These are phyloP conservation scores for Psix sp. DNA, from an alignment of 1,140 invertebrate genomes.

Conservation along the genomic window DNA sequence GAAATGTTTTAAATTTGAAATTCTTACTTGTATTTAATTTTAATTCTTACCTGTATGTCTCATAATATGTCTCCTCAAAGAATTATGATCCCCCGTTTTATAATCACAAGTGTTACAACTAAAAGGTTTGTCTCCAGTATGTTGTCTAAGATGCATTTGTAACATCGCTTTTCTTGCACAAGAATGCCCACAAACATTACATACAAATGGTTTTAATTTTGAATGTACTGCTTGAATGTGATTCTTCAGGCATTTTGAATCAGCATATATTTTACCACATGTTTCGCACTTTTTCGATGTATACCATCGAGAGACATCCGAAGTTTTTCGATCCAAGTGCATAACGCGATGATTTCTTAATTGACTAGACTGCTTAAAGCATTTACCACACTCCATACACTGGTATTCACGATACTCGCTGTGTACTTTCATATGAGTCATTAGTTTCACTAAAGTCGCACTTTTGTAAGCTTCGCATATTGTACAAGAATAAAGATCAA, in stretches of 20 bases:
- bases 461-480: conserved; percentile 80
- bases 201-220: conserved; percentile 86
- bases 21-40: neutral
- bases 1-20: neutral
- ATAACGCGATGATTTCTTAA: conserved; percentile 80
- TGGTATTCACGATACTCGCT: conserved; percentile 79
- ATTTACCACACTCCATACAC: conserved; percentile 80
- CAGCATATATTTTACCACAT: conserved; percentile 82
- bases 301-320: conserved; percentile 77
- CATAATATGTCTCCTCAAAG: conserved; percentile 84
- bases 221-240: conserved; percentile 88
- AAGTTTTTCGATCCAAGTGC: conserved; percentile 76
- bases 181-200: conserved; percentile 86
- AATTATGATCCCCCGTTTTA: conserved; percentile 84
- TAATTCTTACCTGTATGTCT: conserved; percentile 82
- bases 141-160: conserved; percentile 82
- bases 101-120: conserved; percentile 84
- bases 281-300: conserved; percentile 82
- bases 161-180: conserved; percentile 83
- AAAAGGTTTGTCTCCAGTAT: conserved; percentile 87
- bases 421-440: conserved; percentile 81
- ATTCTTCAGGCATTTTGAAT: conserved; percentile 85
- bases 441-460: conserved; percentile 75
- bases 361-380: conserved; percentile 82
- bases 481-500: conserved; percentile 82